Evolutionary conservation across 2,797 vertebrate species (phyloP).

Genomic region (Karalla daura): DNA sequence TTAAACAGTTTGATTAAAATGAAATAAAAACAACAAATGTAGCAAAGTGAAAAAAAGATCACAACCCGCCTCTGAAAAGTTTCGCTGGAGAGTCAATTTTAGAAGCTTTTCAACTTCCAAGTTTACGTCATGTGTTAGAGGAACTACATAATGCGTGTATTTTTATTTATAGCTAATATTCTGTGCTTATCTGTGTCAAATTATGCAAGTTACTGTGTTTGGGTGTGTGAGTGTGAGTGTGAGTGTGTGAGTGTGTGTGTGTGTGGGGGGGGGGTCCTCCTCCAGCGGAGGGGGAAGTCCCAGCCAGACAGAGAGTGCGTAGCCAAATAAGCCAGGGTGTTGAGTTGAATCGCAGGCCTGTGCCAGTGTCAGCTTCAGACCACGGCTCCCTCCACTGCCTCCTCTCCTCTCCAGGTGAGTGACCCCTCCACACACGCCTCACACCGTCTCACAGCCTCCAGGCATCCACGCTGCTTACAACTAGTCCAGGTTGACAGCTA

Average conservation of each 20-base stretch:
- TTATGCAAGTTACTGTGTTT: neutral
- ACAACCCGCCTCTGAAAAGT: too few relatives aligned
- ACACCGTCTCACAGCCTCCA: fast-evolving
- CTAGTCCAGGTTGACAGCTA: too few relatives aligned
- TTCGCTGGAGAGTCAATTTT: too few relatives aligned
- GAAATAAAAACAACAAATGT: too few relatives aligned
- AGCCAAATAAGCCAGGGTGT: conserved; percentile 60
- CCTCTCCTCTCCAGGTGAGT: conserved; percentile 59
- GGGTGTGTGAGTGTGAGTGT: neutral
- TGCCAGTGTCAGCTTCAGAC: conserved; percentile 35
- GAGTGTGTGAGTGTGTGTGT: neutral
- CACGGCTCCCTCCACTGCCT: neutral
- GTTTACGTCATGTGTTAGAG: too few relatives aligned
- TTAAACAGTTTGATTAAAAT: too few relatives aligned
- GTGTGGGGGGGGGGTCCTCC: conserved; percentile 12
- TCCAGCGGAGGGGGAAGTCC: conserved; percentile 55
- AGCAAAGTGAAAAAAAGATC: too few relatives aligned
- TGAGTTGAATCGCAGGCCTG: conserved; percentile 31
- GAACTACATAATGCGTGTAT: too few relatives aligned
- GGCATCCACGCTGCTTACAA: too few relatives aligned
- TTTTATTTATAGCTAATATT: too few relatives aligned
- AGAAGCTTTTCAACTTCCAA: too few relatives aligned
- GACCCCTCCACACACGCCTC: neutral
- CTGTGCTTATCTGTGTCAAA: too few relatives aligned
- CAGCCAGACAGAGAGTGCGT: conserved; percentile 18